phyloP scores from a whole-genome alignment of 2,888 invertebrate species.

The Papilio gigon region DNA sequence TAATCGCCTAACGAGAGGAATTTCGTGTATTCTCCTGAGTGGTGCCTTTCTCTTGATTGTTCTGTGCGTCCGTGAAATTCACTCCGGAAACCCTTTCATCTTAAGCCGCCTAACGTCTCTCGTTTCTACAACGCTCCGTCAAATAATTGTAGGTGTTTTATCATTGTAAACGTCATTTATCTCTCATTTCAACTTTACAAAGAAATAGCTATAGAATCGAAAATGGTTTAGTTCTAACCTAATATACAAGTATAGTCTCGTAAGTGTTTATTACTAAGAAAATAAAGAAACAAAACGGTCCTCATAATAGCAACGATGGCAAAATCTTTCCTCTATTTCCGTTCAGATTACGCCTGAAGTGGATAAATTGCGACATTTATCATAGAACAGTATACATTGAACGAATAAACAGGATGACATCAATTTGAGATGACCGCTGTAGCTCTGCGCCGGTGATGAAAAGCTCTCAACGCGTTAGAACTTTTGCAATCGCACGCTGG shows the following conservation, averaged over 20 bases:
- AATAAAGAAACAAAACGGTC: neutral
- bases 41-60: slow-evolving; percentile 40
- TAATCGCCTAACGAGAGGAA: slow-evolving; percentile 58
- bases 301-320: slow-evolving; percentile 30
- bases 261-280: slow-evolving; percentile 3
- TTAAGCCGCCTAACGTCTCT: slow-evolving; percentile 23
- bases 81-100: slow-evolving; percentile 41
- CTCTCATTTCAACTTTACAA: neutral
- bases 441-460: slow-evolving; percentile 37
- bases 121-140: slow-evolving; percentile 13
- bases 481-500: slow-evolving; percentile 3
- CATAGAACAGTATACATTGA: slow-evolving; percentile 37
- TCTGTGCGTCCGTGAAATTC: slow-evolving; percentile 37
- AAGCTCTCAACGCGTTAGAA: slow-evolving; percentile 26
- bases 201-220: neutral
- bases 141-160: slow-evolving; percentile 23
- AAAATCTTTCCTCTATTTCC: slow-evolving; percentile 33
- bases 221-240: too few species aligned
- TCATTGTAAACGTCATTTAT: neutral
- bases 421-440: slow-evolving; percentile 38
- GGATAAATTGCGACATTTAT: slow-evolving; percentile 38
- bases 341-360: slow-evolving; percentile 37
- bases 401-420: slow-evolving; percentile 39
- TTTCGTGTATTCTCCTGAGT: slow-evolving; percentile 45
- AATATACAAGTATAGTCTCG: too few species aligned